Evolutionary conservation across 1,140 invertebrate species (phyloP).

Genomic region (Zophobas atratus): DNA sequence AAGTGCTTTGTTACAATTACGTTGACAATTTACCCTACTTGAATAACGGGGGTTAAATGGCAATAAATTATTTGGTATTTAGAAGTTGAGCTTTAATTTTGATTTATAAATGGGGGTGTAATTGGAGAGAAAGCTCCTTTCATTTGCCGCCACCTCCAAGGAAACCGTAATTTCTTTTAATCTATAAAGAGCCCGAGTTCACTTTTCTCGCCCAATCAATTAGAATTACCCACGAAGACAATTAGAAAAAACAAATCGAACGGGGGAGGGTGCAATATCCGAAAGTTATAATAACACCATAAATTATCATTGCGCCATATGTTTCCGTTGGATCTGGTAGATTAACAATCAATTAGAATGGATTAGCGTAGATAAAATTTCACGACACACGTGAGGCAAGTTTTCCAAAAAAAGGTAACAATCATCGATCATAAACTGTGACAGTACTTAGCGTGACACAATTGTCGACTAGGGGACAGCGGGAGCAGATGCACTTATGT

Average conservation of each 20-base stretch:
- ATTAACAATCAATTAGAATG: constrained; percentile 11
- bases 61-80: constrained; percentile 45
- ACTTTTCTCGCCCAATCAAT: constrained; percentile 32
- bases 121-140: constrained; percentile 35
- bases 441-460: too few relatives aligned
- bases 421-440: too few relatives aligned
- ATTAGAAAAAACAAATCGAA: not conserved
- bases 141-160: constrained; percentile 10
- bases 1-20: constrained; percentile 19
- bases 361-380: constrained; percentile 5
- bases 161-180: constrained; percentile 43
- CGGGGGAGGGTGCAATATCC: not conserved
- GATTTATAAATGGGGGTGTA: constrained; percentile 40
- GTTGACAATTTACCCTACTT: constrained; percentile 27
- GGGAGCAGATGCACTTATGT: too few relatives aligned
- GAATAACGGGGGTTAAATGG: constrained; percentile 43
- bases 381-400: too few relatives aligned
- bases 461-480: too few relatives aligned
- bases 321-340: not conserved
- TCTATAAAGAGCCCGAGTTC: constrained; percentile 12
- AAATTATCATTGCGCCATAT: constrained; percentile 17
- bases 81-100: constrained; percentile 43
- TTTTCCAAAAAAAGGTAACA: too few relatives aligned
- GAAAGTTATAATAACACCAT: constrained; percentile 2
- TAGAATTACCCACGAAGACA: constrained; percentile 6